Evolutionary conservation across 1,140 invertebrate genomes (phyloP).

Genomic region (Acyrthosiphon pisum): DNA sequence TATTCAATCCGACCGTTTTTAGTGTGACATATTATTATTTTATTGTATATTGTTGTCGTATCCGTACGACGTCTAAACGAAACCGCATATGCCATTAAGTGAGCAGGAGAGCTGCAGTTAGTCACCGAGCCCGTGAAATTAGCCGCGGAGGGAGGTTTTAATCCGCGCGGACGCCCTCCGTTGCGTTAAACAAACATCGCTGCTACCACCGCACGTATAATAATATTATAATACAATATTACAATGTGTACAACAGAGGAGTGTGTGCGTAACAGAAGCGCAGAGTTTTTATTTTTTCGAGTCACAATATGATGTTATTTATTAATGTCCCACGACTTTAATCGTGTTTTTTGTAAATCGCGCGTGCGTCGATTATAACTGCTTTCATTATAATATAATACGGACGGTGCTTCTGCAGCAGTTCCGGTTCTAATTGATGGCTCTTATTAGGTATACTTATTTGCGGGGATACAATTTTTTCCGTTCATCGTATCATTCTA

Average conservation of each 20-base stretch:
- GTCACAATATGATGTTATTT: slow-evolving; percentile 2
- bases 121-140: slow-evolving; percentile 27
- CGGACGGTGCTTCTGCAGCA: neutral
- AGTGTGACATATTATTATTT: neutral
- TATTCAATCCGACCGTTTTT: slow-evolving; percentile 11
- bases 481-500: too few relatives aligned
- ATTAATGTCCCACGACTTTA: neutral
- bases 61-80: slow-evolving; percentile 11
- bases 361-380: neutral
- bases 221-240: neutral
- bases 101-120: neutral
- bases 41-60: neutral
- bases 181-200: slow-evolving; percentile 22
- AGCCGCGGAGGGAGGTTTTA: slow-evolving; percentile 18
- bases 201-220: neutral
- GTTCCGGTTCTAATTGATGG: neutral
- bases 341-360: neutral
- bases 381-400: neutral
- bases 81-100: neutral
- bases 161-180: slow-evolving; percentile 1
- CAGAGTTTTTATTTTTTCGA: slow-evolving; percentile 2
- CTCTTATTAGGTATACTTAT: neutral
- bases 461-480: neutral
- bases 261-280: neutral
- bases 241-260: neutral